Percentiles rank a stretch among this genome's conserved stretches.
phyloP scores from a whole-genome alignment of 2,113 vertebrate species.

The Gymnarchus niloticus region DNA sequence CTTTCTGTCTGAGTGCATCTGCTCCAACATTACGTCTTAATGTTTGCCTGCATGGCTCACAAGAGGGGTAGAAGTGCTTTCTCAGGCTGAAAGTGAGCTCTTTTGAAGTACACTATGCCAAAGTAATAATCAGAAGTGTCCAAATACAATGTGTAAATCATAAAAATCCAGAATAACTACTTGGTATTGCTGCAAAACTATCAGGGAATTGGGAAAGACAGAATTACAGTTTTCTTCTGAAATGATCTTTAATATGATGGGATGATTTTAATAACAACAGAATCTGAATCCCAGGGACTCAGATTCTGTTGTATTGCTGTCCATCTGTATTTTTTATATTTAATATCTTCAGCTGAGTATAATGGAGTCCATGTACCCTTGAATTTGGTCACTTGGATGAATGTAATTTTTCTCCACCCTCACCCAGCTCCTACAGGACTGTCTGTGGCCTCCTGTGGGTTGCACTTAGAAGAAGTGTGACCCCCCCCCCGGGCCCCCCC shows the following conservation, averaged over 20 bases:
- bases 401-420: too few species aligned
- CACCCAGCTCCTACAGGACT: too few species aligned
- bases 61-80: neutral
- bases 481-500: too few species aligned
- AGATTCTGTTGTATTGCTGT: too few species aligned
- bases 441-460: too few species aligned
- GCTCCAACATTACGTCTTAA: neutral
- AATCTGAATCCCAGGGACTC: too few species aligned
- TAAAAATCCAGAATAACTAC: conserved; percentile 5
- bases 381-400: too few species aligned
- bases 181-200: conserved; percentile 15
- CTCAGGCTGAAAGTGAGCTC: neutral
- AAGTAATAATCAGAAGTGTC: conserved; percentile 23
- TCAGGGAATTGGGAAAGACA: neutral
- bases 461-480: too few species aligned
- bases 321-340: too few species aligned
- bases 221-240: neutral
- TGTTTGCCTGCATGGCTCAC: neutral
- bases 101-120: neutral
- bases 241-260: neutral
- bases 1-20: neutral
- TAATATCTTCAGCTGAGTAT: too few species aligned
- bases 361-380: too few species aligned
- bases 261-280: too few species aligned
- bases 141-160: conserved; percentile 25